phyloP scores from a whole-genome alignment of 2,113 vertebrate species.

The Oryzias javanicus region DNA sequence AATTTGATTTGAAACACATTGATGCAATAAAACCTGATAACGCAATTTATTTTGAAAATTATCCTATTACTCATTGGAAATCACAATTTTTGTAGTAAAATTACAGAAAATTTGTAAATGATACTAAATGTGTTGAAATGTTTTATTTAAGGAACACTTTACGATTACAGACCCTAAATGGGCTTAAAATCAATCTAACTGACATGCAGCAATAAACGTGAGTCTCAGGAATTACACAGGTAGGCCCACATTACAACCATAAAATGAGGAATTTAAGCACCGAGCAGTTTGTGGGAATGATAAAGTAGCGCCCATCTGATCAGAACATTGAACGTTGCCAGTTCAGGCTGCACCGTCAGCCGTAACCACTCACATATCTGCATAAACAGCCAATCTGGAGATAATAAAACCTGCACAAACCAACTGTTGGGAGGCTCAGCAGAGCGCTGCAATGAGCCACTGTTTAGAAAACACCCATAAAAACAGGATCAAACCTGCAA shows the following conservation, averaged over 20 bases:
- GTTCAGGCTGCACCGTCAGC: slow-evolving; percentile 6
- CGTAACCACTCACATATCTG: slow-evolving; percentile 22
- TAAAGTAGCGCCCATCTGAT: slow-evolving; percentile 18
- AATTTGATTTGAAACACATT: too few relatives aligned
- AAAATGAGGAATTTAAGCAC: slow-evolving; percentile 3
- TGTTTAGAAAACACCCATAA: slow-evolving; percentile 12
- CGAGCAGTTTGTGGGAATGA: slow-evolving; percentile 6
- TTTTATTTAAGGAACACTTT: too few relatives aligned
- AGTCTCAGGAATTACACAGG: not conserved
- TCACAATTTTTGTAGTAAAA: too few relatives aligned
- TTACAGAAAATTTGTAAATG: too few relatives aligned
- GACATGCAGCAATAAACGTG: too few relatives aligned
- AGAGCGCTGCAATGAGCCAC: not conserved
- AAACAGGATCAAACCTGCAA: slow-evolving; percentile 6
- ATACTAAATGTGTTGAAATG: too few relatives aligned
- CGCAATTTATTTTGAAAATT: too few relatives aligned
- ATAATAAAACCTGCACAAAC: slow-evolving; percentile 26
- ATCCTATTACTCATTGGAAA: too few relatives aligned
- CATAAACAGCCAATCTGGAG: slow-evolving; percentile 41
- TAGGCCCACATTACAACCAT: not conserved
- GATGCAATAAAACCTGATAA: not conserved
- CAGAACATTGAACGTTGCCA: slow-evolving; percentile 4
- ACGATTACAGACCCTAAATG: too few relatives aligned
- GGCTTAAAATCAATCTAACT: not conserved
- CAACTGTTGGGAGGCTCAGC: slow-evolving; percentile 2